These are phyloP conservation scores for Neotragus moschatus DNA, from an alignment of 2,113 vertebrate species.

Conservation along the genomic window DNA sequence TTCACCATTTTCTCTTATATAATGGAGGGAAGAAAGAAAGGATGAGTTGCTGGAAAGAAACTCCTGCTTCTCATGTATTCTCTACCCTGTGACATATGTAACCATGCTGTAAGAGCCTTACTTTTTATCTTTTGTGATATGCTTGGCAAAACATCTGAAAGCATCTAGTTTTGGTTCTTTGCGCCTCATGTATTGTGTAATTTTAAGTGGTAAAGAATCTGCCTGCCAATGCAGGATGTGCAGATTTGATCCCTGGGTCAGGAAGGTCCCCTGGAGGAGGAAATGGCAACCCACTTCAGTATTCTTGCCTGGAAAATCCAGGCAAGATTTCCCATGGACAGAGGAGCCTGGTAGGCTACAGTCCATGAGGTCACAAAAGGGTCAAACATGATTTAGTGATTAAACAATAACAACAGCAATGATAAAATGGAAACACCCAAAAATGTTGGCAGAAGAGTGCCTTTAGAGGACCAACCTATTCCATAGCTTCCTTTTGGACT, in stretches of 20 bases:
- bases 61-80: background rate
- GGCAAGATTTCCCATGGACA: background rate
- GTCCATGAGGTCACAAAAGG: background rate
- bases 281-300: background rate
- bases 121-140: background rate
- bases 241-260: background rate
- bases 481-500: background rate
- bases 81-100: background rate
- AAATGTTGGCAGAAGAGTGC: background rate
- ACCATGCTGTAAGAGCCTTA: background rate
- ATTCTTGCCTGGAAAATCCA: background rate
- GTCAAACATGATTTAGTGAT: background rate
- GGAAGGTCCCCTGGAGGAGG: background rate
- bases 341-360: background rate
- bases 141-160: background rate
- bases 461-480: background rate
- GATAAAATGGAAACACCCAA: background rate
- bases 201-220: background rate
- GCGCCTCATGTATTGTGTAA: background rate
- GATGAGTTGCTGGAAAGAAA: background rate
- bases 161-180: background rate
- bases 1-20: background rate
- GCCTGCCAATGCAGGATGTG: background rate
- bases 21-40: background rate
- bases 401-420: background rate